Evolutionary conservation across 2,113 vertebrate species (phyloP).

Genomic region (Microcebus lehilahytsara): DNA sequence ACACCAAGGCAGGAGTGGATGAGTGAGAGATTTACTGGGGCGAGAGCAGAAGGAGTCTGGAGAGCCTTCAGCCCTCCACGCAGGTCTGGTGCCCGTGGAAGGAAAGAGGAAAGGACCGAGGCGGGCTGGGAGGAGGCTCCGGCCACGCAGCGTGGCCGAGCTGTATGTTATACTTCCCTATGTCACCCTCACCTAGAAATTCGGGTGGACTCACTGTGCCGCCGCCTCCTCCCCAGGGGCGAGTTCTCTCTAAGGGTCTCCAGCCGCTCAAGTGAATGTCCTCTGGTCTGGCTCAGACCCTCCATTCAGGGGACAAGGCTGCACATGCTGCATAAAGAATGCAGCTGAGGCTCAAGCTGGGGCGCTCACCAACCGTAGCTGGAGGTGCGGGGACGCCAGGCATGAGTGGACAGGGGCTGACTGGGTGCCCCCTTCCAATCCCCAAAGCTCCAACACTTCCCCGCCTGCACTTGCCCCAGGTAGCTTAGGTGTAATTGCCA

Average conservation of each 20-base stretch:
- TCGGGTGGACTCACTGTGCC: background rate
- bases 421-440: background rate
- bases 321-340: background rate
- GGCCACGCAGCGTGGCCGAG: fast-evolving
- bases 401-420: background rate
- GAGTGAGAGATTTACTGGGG: background rate
- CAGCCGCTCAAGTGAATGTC: background rate
- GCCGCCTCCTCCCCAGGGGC: background rate
- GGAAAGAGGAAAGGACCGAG: background rate
- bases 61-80: background rate
- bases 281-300: background rate
- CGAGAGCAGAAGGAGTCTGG: background rate
- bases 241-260: background rate
- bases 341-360: background rate
- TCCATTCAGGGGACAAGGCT: background rate
- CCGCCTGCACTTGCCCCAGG: too few relatives aligned
- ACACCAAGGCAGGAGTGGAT: background rate
- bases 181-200: background rate
- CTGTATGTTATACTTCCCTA: background rate
- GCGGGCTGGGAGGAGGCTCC: fast-evolving
- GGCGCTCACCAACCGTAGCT: background rate
- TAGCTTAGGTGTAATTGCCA: too few relatives aligned
- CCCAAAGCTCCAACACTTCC: background rate
- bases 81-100: background rate
- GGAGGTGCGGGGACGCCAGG: background rate